A percentile compares a stretch with the other conserved stretches of the same genome.
Evolutionary conservation across 2,888 invertebrate genomes (phyloP).

Genomic region (Rhagium mordax): DNA sequence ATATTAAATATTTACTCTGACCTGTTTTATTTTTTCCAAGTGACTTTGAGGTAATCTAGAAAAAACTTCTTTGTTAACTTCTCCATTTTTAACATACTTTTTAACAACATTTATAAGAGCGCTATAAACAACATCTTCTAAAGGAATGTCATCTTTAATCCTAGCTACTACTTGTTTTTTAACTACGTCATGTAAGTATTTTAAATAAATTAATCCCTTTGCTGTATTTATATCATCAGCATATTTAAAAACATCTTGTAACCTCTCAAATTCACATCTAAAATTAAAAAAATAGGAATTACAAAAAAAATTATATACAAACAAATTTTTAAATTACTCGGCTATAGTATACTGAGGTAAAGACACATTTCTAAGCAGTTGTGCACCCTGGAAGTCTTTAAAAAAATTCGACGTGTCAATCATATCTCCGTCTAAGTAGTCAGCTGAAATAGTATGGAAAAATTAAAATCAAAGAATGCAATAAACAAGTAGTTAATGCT

Average conservation of each 20-base stretch:
- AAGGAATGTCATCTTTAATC: slow-evolving; percentile 51
- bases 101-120: slow-evolving; percentile 46
- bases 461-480: background rate
- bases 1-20: slow-evolving; percentile 33
- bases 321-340: slow-evolving; percentile 48
- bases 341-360: slow-evolving; percentile 41
- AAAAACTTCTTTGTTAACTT: slow-evolving; percentile 52
- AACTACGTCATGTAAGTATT: slow-evolving; percentile 50
- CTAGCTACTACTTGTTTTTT: slow-evolving; percentile 48
- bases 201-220: slow-evolving; percentile 53
- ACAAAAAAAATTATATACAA: background rate
- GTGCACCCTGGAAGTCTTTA: slow-evolving; percentile 59
- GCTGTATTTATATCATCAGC: slow-evolving; percentile 43
- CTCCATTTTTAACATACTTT: slow-evolving; percentile 46
- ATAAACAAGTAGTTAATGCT: background rate
- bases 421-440: slow-evolving; percentile 14
- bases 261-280: slow-evolving; percentile 56
- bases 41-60: slow-evolving; percentile 46
- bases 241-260: slow-evolving; percentile 54
- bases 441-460: slow-evolving; percentile 20
- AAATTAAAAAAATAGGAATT: slow-evolving; percentile 30
- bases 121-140: slow-evolving; percentile 50
- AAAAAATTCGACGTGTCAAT: slow-evolving; percentile 53
- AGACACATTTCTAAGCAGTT: slow-evolving; percentile 48
- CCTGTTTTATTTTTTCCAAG: slow-evolving; percentile 51